phyloP scores from a whole-genome alignment of 2,888 invertebrate genomes.

The Noctua fimbriata region DNA sequence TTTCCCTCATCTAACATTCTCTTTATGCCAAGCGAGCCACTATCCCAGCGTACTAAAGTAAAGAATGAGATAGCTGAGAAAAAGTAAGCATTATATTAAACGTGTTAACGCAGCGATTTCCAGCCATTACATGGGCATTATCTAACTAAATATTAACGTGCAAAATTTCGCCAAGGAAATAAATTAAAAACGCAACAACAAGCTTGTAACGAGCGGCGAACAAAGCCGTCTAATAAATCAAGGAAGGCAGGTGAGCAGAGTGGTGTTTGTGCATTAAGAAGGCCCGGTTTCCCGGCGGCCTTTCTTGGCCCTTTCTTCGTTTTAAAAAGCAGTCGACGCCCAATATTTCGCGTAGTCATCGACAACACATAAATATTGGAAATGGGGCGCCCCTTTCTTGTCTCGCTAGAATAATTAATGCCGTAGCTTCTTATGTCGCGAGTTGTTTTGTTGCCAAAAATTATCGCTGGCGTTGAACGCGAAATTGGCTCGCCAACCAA shows the following conservation, averaged over 20 bases:
- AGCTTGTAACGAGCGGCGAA: constrained; percentile 89
- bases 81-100: constrained; percentile 64
- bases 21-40: not conserved
- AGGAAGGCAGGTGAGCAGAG: constrained; percentile 87
- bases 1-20: not conserved
- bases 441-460: constrained; percentile 86
- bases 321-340: constrained; percentile 90
- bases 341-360: constrained; percentile 90
- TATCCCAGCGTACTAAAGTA: not conserved
- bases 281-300: constrained; percentile 87
- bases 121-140: constrained; percentile 75
- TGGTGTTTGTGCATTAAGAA: constrained; percentile 90
- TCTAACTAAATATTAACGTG: constrained; percentile 88
- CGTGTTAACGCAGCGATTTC: constrained; percentile 73
- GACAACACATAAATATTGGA: constrained; percentile 91
- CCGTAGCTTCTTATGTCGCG: constrained; percentile 86
- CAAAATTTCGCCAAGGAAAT: constrained; percentile 87
- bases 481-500: constrained; percentile 76
- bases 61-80: constrained; percentile 16
- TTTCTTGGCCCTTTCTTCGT: constrained; percentile 89
- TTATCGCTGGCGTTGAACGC: constrained; percentile 77
- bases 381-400: constrained; percentile 90
- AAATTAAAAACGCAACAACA: constrained; percentile 91
- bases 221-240: constrained; percentile 90
- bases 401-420: constrained; percentile 89